Conservation (phyloP, 1,140 invertebrate species). For the Zaprionus vittiger region DNA sequence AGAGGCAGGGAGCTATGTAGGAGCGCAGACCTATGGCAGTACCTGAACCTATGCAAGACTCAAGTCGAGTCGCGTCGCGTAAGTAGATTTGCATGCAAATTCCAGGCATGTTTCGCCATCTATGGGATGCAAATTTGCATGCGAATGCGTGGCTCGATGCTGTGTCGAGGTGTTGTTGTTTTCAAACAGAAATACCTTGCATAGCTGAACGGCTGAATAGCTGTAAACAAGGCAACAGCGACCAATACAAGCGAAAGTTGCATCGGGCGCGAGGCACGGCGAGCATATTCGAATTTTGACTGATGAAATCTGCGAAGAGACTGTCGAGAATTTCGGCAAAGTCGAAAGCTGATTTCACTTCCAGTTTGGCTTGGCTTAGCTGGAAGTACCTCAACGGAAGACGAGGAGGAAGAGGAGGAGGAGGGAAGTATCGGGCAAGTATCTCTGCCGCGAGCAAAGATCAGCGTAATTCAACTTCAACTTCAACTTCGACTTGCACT, state of each 20-base stretch:
- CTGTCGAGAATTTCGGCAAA: slow-evolving; percentile 51
- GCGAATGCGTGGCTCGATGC: slow-evolving; percentile 20
- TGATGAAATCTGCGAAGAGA: slow-evolving; percentile 44
- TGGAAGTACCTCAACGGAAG: background rate
- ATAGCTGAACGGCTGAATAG: slow-evolving; percentile 24
- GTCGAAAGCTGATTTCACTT: slow-evolving; percentile 56
- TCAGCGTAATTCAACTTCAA: slow-evolving; percentile 58
- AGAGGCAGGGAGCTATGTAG: background rate
- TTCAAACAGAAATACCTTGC: slow-evolving; percentile 37
- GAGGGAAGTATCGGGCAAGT: background rate
- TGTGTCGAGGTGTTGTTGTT: slow-evolving; percentile 16
- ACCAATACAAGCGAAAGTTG: slow-evolving; percentile 47
- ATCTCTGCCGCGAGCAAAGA: slow-evolving; percentile 45
- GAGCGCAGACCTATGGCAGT: slow-evolving; percentile 6
- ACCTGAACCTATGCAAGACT: slow-evolving; percentile 1
- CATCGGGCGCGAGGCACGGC: slow-evolving; percentile 1
- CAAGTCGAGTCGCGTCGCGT: background rate
- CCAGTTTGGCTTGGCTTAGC: slow-evolving; percentile 44
- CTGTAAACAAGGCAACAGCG: slow-evolving; percentile 11
- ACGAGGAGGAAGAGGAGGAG: background rate
- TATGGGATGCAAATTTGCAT: slow-evolving; percentile 35
- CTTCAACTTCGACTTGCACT: slow-evolving; percentile 35
- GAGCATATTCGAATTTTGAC: slow-evolving; percentile 37
- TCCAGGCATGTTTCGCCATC: slow-evolving; percentile 30
- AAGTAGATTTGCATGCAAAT: slow-evolving; percentile 47